phyloP scores from a whole-genome alignment of 2,888 invertebrate species.

The Zhuqinia jingwanae region DNA sequence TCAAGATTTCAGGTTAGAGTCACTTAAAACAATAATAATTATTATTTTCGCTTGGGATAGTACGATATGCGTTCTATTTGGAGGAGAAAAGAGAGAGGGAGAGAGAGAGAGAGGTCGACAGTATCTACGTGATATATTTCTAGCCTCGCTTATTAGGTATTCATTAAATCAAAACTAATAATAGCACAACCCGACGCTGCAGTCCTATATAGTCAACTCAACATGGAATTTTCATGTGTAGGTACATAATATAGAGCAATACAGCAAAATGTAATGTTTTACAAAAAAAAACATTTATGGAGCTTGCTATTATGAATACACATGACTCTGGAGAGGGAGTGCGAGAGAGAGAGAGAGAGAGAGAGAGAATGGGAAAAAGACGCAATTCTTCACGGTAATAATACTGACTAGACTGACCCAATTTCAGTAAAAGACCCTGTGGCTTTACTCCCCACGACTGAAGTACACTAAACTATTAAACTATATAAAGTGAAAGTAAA shows the following conservation, averaged over 20 bases:
- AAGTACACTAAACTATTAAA: not conserved
- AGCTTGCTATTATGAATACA: not conserved
- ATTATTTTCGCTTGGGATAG: not conserved
- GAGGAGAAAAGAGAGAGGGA: not conserved
- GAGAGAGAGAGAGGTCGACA: conserved; percentile 1
- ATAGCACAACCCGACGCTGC: not conserved
- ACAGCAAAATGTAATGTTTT: not conserved
- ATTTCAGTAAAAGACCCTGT: conserved; percentile 27
- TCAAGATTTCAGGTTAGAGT: not conserved
- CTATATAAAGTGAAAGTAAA: not conserved
- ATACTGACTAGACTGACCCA: conserved; percentile 30
- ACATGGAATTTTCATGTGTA: not conserved
- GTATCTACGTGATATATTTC: conserved; percentile 42
- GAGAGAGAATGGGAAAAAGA: too few species aligned
- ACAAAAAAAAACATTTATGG: not conserved
- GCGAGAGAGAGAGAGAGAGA: too few species aligned
- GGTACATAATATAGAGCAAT: too few species aligned
- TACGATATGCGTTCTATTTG: not conserved
- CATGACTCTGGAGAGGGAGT: not conserved
- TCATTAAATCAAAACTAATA: conserved; percentile 46
- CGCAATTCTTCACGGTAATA: conserved; percentile 29
- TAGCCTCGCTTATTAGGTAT: conserved; percentile 35
- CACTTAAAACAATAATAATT: conserved; percentile 1
- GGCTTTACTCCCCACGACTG: conserved; percentile 12
- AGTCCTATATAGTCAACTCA: not conserved